Evolutionary conservation across 2,797 vertebrate species (phyloP), one percentile per base, ranked within the genome.

Genomic region (Cuniculus paca): DNA sequence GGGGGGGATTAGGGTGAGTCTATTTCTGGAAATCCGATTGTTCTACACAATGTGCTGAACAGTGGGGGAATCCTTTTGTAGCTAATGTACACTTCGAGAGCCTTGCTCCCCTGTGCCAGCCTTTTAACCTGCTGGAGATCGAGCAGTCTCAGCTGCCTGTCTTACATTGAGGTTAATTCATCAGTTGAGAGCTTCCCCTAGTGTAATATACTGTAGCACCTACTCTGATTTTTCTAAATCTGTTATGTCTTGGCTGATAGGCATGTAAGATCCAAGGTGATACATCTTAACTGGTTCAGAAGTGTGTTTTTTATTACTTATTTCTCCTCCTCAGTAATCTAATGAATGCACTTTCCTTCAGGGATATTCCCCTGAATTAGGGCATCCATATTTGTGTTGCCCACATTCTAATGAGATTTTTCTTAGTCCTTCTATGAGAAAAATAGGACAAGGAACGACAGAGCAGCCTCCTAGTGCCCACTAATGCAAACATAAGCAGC

Each of bases 11-110:
- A 22, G 94, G 93, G 52, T 6, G 26, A 97, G n/a, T 97, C 88
- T 98, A 88, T 98, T 98, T 98, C 94, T 97, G 97, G 97, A 89
- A 90, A 70, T 82, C 42, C 12, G 72, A 81, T 20, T 7, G 94
- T 88, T 95, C 54, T 39, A 68, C 89, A 96, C 95, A 97, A 92
- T 93, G 56, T 36, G 56, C 36, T 70, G 79, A 97, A 93, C 90
- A 83, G 84, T 88, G 31, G 96, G 91, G 84, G 97, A 93, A 93
- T 86, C 75, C 89, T 97, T 97, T 70, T 86, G 95, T 91, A 90
- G 77, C 28, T 96, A 93, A 91, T 81, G 91, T 80, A 77, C 45
- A 31, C 39, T 56, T 45, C 45, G 85, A 92, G 91, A 83, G 36
- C 19, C 92, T 42, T 77, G 81, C 61, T 95, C 80, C 31, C 28